Base-by-base conservation (phyloP, 2,888 invertebrate genomes). In the Dolomedes plantarius region DNA sequence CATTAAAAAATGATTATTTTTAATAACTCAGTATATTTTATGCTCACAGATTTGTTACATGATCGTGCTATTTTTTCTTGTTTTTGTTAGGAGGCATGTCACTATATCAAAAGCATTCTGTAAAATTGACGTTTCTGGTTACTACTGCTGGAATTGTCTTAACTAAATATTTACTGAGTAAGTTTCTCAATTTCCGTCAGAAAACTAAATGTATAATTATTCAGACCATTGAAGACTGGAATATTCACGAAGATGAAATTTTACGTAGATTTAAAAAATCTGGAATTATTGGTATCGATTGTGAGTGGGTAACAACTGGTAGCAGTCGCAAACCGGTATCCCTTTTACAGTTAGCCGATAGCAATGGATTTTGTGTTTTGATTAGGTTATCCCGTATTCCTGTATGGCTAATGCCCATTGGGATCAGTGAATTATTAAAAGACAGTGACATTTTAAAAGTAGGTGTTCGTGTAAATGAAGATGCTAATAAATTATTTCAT, bases 261-360 rank as follows among this genome's bases (percentile, higher is more conserved):
- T 19, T 64, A n/a, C 29, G 32, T 16, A 23, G 32, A 7, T 83
- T 80, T 46, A 11, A 32, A 7, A 11, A 67, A 5, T 85, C 65
- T 13, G n/a, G 85, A 74, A 94, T 94, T 0, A 90, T 96, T 41
- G 96, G 96, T 6, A 94, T 96, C 90, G 96, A 96, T 90, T 96
- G 96, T 91, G 96, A 96, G 91, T 96, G 96, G 96, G 94, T 95
- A 0, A 94, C 94, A 0, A 91, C 92, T 0, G 86, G 78, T 28
- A 94, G 94, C 0, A 91, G 91, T 68, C 91, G 93, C 5, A 92
- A 93, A 0, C 94, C 94, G 0, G 93, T 95, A 13, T 94, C 95
- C 0, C 90, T 96, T 5, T 90, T 96, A 1, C 96, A 96, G 91
- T 91, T 96, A 0, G 94, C 95, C 1, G 94, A 95, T 0, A 92